phyloP scores from a whole-genome alignment of 2,888 invertebrate species.

The Baronia brevicornis region DNA sequence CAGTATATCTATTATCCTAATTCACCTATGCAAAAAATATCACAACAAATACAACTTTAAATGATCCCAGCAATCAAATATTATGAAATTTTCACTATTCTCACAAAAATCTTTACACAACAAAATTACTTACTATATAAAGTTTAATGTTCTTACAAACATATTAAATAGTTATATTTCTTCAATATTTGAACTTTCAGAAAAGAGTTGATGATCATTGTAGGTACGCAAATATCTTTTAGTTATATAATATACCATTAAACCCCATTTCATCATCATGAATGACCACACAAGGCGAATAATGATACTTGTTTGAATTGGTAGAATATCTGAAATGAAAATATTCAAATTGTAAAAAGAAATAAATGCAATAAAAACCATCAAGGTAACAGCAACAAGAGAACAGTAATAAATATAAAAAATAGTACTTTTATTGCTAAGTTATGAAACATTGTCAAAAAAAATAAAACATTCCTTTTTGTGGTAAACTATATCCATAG shows the following conservation, averaged over 20 bases:
- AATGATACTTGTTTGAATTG: constrained; percentile 58
- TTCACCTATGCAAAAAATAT: too few relatives aligned
- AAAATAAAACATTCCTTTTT: too few relatives aligned
- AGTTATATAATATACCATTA: constrained; percentile 58
- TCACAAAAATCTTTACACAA: too few relatives aligned
- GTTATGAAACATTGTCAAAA: too few relatives aligned
- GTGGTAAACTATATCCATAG: too few relatives aligned
- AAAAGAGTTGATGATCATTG: constrained; percentile 61
- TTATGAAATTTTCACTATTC: too few relatives aligned
- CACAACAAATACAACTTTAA: too few relatives aligned
- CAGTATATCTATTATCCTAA: too few relatives aligned
- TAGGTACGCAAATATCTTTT: constrained; percentile 61
- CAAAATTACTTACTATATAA: too few relatives aligned
- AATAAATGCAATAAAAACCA: constrained; percentile 11
- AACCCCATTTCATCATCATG: constrained; percentile 72
- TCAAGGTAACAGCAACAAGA: constrained; percentile 3
- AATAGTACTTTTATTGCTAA: too few relatives aligned
- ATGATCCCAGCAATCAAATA: too few relatives aligned
- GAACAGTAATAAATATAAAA: background rate
- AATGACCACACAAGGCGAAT: constrained; percentile 70
- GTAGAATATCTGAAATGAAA: constrained; percentile 61
- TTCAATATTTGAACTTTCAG: constrained; percentile 61
- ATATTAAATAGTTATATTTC: constrained; percentile 43
- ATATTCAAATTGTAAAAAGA: too few relatives aligned
- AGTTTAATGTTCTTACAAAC: constrained; percentile 19